A percentile compares a stretch with the other conserved stretches of the same genome.
Evolutionary conservation across 2,888 invertebrate species (phyloP).

Genomic region (Dione vanillae): DNA sequence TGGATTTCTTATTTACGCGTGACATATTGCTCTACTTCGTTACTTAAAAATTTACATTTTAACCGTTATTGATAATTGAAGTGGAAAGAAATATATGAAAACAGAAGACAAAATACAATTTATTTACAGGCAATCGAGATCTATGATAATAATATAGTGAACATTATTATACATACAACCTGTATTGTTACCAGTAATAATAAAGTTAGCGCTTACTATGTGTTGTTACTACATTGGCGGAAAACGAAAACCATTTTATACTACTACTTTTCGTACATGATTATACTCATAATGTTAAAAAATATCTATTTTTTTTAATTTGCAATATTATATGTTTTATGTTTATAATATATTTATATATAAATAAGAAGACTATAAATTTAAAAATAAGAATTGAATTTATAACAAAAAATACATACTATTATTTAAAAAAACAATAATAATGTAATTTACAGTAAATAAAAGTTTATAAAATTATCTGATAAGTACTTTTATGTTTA

Average conservation of each 20-base stretch:
- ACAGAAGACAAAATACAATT: not conserved
- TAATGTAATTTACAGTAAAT: no score
- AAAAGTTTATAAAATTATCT: no score
- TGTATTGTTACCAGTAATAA: slow-evolving; percentile 20
- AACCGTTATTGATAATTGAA: slow-evolving; percentile 5
- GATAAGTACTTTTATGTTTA: no score
- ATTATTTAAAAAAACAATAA: not conserved
- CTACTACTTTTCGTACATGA: no score
- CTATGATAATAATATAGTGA: not conserved
- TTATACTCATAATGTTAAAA: not conserved
- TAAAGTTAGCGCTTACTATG: slow-evolving; percentile 7
- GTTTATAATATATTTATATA: no score
- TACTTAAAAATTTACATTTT: slow-evolving; percentile 18
- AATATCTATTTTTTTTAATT: no score
- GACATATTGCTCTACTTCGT: slow-evolving; percentile 34
- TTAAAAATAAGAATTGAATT: not conserved
- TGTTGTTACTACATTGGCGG: slow-evolving; percentile 12
- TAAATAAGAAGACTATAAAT: no score
- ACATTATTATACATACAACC: slow-evolving; percentile 5
- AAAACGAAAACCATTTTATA: no score
- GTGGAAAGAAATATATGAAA: not conserved
- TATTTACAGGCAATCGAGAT: not conserved
- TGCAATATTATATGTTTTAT: no score
- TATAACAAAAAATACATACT: not conserved
- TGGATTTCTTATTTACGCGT: slow-evolving; percentile 42